phyloP scores from a whole-genome alignment of 2,888 invertebrate genomes.

The Odontomyia ornata region DNA sequence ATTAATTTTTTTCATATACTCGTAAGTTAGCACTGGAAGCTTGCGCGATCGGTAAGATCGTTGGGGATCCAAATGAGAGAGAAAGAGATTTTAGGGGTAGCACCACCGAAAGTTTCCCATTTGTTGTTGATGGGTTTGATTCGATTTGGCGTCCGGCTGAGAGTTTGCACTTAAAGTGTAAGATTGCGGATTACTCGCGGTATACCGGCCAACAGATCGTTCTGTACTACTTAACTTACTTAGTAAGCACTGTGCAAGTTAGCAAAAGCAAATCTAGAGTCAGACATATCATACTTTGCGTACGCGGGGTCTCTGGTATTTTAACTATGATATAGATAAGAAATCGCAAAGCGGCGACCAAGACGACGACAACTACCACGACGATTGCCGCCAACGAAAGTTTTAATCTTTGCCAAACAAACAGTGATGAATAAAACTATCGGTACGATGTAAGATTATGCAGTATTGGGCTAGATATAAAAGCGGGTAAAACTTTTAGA shows the following conservation, averaged over 20 bases:
- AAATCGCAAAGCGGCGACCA: slow-evolving; percentile 26
- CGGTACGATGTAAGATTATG: too few species aligned
- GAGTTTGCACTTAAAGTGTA: too few species aligned
- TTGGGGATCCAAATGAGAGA: too few species aligned
- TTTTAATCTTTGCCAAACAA: slow-evolving; percentile 29
- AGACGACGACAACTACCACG: not conserved
- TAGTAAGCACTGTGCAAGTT: slow-evolving; percentile 14
- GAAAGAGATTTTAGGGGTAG: too few species aligned
- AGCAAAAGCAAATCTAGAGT: slow-evolving; percentile 22
- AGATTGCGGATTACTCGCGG: not conserved
- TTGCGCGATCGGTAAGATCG: not conserved
- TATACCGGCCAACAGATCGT: slow-evolving; percentile 29
- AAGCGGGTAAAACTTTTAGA: too few species aligned
- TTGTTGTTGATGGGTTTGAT: too few species aligned
- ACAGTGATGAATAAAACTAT: too few species aligned
- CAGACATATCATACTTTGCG: not conserved
- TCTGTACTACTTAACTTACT: slow-evolving; percentile 19
- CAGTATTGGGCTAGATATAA: too few species aligned
- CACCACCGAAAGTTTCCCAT: too few species aligned
- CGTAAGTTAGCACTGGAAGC: not conserved
- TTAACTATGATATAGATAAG: slow-evolving; percentile 40
- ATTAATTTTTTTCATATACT: too few species aligned
- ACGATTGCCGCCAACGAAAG: slow-evolving; percentile 7
- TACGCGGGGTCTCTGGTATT: slow-evolving; percentile 24
- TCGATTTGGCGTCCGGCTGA: too few species aligned